Conservation (phyloP, 2,113 vertebrate genomes). For the Ceyx margarethae region DNA sequence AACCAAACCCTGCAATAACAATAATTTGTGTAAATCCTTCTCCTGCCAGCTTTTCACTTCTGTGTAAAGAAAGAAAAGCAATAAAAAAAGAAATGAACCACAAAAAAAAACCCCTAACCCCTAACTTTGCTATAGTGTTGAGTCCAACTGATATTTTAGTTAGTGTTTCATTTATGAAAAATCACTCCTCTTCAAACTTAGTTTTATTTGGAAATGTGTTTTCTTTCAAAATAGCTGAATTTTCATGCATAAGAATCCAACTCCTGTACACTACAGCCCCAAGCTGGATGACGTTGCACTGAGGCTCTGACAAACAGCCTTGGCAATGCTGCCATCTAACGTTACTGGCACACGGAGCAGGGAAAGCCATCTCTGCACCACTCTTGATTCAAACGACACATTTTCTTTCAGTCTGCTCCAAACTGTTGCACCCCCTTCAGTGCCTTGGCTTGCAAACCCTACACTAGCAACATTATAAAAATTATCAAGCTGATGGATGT, state of each 20-base stretch:
- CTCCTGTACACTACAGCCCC: fast-evolving
- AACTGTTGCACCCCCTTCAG: not conserved
- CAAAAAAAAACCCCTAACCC: too few species aligned
- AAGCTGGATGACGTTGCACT: not conserved
- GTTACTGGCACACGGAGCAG: not conserved
- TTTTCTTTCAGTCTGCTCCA: fast-evolving
- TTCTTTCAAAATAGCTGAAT: not conserved
- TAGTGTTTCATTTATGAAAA: not conserved
- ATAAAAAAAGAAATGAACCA: too few species aligned
- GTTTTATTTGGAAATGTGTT: not conserved
- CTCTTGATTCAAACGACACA: not conserved
- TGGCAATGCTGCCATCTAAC: not conserved
- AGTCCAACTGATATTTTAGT: not conserved
- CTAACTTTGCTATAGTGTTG: not conserved
- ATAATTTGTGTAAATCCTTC: not conserved
- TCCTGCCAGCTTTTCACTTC: not conserved
- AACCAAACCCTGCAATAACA: not conserved
- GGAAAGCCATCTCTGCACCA: too few species aligned
- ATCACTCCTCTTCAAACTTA: not conserved
- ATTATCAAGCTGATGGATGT: not conserved
- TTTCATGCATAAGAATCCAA: not conserved
- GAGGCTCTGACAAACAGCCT: not conserved
- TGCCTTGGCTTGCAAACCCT: not conserved
- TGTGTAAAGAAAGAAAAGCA: not conserved
- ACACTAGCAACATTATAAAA: not conserved